Percentiles rank a stretch among this genome's conserved stretches.
phyloP scores from a whole-genome alignment of 2,113 vertebrate species.

The Rhagologus leucostigma region DNA sequence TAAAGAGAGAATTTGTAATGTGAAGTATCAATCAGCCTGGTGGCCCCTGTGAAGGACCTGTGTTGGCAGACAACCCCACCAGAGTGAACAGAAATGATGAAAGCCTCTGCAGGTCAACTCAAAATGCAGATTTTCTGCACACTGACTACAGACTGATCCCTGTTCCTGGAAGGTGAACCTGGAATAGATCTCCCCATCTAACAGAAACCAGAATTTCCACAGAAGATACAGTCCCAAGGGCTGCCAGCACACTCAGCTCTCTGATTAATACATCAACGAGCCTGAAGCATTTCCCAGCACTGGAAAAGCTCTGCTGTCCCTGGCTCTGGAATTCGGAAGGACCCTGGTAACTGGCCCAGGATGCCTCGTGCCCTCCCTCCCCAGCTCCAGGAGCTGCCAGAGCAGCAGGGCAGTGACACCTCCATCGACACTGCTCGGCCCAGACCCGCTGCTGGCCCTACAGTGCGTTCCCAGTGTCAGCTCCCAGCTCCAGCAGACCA shows the following conservation, averaged over 20 bases:
- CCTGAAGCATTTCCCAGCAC: not conserved
- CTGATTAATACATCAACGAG: not conserved
- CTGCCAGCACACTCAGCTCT: not conserved
- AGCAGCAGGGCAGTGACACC: not conserved
- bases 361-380: not conserved
- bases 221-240: not conserved
- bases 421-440: fast-evolving
- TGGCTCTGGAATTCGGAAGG: not conserved
- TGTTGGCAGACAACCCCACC: not conserved
- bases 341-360: not conserved
- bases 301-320: not conserved
- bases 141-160: not conserved
- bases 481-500: not conserved
- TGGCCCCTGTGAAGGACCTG: not conserved
- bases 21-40: not conserved
- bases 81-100: fast-evolving
- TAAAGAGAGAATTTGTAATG: not conserved
- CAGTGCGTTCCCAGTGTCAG: fast-evolving
- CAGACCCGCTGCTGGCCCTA: not conserved
- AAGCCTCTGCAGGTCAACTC: not conserved
- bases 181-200: not conserved
- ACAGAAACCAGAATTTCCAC: not conserved
- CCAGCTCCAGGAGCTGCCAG: not conserved
- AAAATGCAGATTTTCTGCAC: not conserved
- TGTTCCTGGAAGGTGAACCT: not conserved